phyloP scores from a whole-genome alignment of 2,797 vertebrate genomes.

The Gymnoscopelus microlampas region DNA sequence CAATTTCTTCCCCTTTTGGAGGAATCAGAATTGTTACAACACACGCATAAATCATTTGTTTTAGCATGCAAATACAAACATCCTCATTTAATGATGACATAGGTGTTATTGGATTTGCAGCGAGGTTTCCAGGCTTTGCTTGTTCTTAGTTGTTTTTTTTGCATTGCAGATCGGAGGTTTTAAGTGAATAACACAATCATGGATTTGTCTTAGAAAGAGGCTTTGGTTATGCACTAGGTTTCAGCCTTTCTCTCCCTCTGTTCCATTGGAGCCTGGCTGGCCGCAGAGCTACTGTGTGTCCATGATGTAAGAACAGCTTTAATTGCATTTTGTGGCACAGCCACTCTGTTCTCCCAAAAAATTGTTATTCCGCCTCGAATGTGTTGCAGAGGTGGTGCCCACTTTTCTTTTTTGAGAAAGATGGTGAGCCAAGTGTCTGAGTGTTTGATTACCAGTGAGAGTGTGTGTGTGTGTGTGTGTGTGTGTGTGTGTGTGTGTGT shows the following conservation, averaged over 20 bases:
- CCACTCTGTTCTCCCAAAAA: constrained; percentile 22
- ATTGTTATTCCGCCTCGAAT: constrained; percentile 30
- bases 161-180: constrained; percentile 22
- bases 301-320: constrained; percentile 57
- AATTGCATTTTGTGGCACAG: constrained; percentile 51
- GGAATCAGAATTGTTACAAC: constrained; percentile 45
- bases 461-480: constrained; percentile 13
- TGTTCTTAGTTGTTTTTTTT: constrained; percentile 6
- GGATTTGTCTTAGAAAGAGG: constrained; percentile 18
- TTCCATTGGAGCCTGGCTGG: constrained; percentile 18
- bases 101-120: constrained; percentile 59
- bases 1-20: constrained; percentile 41
- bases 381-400: constrained; percentile 24
- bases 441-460: too few relatives aligned
- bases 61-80: constrained; percentile 59
- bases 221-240: constrained; percentile 9
- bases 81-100: constrained; percentile 52
- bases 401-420: neutral
- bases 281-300: constrained; percentile 30
- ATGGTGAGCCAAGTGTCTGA: too few relatives aligned
- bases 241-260: constrained; percentile 23
- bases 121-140: constrained; percentile 29
- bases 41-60: constrained; percentile 62
- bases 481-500: constrained; percentile 13
- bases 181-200: constrained; percentile 37